Conservation (phyloP, 2,113 vertebrate genomes). For the Xenopus tropicalis region DNA sequence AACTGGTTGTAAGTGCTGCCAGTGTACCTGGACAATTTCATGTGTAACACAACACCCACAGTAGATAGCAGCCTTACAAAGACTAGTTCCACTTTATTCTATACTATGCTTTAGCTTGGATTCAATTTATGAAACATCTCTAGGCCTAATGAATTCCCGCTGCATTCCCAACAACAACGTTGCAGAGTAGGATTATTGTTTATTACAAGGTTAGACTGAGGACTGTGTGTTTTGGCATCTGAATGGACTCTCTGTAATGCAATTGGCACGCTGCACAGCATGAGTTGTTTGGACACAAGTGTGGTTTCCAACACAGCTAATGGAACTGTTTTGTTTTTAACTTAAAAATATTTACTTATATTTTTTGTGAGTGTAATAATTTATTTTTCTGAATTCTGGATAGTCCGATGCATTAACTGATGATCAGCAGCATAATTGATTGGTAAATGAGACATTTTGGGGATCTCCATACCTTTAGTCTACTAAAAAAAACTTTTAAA, state of each 20-base stretch:
- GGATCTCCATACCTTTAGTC: no score
- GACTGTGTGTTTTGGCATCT: not conserved
- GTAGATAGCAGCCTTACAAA: no score
- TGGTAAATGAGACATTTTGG: no score
- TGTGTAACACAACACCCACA: no score
- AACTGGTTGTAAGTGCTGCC: no score
- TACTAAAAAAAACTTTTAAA: no score
- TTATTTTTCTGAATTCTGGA: no score
- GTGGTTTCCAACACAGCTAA: conserved; percentile 2
- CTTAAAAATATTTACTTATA: no score
- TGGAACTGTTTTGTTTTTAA: not conserved
- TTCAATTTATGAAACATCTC: not conserved
- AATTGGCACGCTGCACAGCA: not conserved
- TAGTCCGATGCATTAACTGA: no score
- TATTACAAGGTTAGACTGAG: not conserved
- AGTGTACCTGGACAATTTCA: no score
- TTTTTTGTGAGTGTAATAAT: no score
- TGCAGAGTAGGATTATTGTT: not conserved
- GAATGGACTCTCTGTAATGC: not conserved
- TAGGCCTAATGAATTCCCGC: conserved; percentile 8
- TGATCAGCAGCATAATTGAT: no score
- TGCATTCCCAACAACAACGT: not conserved
- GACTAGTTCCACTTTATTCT: not conserved
- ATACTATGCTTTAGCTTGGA: not conserved
- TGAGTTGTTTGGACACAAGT: conserved; percentile 1